phyloP scores from a whole-genome alignment of 2,888 invertebrate genomes.

The Cryptophagus acutangulus region DNA sequence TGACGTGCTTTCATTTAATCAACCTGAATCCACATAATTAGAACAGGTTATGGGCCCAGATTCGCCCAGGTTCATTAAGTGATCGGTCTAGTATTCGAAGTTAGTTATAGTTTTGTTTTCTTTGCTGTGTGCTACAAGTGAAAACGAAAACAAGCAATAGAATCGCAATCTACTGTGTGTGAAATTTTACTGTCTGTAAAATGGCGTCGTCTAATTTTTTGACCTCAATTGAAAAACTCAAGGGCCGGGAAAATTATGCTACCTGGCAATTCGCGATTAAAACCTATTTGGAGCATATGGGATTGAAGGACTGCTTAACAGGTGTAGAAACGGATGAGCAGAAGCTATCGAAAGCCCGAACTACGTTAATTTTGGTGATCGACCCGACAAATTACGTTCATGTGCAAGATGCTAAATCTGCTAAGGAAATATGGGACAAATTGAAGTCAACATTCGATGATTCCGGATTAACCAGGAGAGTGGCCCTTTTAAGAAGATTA shows the following conservation, averaged over 20 bases:
- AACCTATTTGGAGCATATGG: constrained; percentile 19
- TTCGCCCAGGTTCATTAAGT: too few species aligned
- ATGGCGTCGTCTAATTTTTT: too few species aligned
- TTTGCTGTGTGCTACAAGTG: too few species aligned
- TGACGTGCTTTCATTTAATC: too few species aligned
- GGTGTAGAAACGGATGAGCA: constrained; percentile 7
- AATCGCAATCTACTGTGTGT: too few species aligned
- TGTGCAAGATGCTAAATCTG: constrained; percentile 24
- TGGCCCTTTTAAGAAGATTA: constrained; percentile 12
- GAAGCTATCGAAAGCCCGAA: constrained; percentile 18
- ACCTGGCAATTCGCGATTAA: constrained; percentile 22
- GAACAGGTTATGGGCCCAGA: too few species aligned
- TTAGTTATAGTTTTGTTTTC: too few species aligned
- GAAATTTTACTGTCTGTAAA: too few species aligned
- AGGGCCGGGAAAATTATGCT: constrained; percentile 19
- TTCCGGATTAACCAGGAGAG: constrained; percentile 11
- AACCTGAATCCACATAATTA: too few species aligned
- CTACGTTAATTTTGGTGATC: constrained; percentile 29
- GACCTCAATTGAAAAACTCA: constrained; percentile 14
- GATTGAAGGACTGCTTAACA: constrained; percentile 19
- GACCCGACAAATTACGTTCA: constrained; percentile 31
- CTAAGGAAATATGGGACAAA: constrained; percentile 19
- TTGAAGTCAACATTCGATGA: constrained; percentile 10
- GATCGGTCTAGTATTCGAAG: too few species aligned
- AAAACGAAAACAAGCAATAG: too few species aligned